Percentiles rank a stretch among this genome's conserved stretches.
phyloP scores from a whole-genome alignment of 2,888 invertebrate species.

The Frankliniella intonsa region DNA sequence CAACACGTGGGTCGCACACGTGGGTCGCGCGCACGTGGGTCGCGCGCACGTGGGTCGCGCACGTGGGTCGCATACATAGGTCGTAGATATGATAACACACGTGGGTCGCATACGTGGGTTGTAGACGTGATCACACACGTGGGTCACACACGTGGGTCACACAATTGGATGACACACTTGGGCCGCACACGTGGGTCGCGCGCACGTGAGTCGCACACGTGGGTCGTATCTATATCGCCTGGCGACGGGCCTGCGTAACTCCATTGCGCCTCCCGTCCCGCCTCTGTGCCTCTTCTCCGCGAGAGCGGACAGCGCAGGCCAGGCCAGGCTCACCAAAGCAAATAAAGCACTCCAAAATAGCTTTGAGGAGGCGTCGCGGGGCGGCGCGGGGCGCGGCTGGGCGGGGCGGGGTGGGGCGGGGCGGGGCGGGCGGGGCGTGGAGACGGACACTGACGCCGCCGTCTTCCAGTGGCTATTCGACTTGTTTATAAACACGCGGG shows the following conservation, averaged over 20 bases:
- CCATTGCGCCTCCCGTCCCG: no score
- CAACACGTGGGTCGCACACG: constrained; percentile 46
- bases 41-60: no score
- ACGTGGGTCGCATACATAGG: no score
- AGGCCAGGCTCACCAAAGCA: not conserved
- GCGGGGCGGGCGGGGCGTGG: not conserved
- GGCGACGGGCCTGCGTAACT: no score
- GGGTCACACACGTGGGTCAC: not conserved
- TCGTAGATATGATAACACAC: constrained; percentile 25
- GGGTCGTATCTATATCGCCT: no score
- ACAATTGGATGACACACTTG: no score
- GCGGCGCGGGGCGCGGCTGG: not conserved
- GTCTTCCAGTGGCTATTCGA: no score
- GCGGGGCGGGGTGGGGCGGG: not conserved
- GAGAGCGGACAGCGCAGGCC: not conserved
- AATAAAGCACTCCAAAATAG: constrained; percentile 23
- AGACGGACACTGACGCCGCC: no score
- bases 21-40: not conserved
- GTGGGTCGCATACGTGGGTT: not conserved
- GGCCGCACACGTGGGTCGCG: no score
- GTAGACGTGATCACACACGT: constrained; percentile 47
- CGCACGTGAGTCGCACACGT: no score
- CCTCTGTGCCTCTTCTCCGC: no score
- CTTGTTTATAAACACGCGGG: not conserved
- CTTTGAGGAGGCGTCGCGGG: not conserved